Evolutionary conservation across 2,797 vertebrate species (phyloP).

Genomic region (Alca torda): DNA sequence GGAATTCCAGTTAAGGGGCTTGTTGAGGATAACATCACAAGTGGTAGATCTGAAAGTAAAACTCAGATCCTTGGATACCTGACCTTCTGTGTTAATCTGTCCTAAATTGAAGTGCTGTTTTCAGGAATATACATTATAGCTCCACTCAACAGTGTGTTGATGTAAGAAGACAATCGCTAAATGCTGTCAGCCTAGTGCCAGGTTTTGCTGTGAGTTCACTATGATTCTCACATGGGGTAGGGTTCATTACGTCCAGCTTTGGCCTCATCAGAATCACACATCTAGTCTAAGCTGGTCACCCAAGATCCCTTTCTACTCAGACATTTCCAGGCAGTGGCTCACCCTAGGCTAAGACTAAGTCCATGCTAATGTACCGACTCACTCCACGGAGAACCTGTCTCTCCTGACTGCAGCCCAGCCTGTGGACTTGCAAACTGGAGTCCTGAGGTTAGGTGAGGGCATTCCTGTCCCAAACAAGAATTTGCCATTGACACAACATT

Average conservation of each 20-base stretch:
- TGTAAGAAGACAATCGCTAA: background rate
- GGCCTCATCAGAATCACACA: background rate
- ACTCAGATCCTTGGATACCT: background rate
- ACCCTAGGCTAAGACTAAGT: background rate
- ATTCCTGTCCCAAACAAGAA: background rate
- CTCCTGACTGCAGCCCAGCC: background rate
- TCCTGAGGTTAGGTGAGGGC: background rate
- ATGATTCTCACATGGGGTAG: background rate
- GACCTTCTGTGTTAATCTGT: background rate
- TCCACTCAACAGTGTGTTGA: background rate
- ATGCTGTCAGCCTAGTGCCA: background rate
- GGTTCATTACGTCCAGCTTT: background rate
- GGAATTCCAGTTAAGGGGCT: background rate
- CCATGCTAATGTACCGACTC: background rate
- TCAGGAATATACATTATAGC: background rate
- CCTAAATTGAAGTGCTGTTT: background rate
- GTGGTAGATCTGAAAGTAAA: background rate
- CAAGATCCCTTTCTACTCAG: background rate
- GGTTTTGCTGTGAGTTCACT: background rate
- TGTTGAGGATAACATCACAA: background rate
- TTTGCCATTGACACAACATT: background rate
- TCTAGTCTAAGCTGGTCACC: background rate
- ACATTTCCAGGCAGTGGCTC: background rate
- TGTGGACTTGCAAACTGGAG: background rate
- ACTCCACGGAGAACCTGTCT: accelerated